Base-by-base conservation (phyloP, 92 coral and sea anemone species). In the Phymanthus crucifer region DNA sequence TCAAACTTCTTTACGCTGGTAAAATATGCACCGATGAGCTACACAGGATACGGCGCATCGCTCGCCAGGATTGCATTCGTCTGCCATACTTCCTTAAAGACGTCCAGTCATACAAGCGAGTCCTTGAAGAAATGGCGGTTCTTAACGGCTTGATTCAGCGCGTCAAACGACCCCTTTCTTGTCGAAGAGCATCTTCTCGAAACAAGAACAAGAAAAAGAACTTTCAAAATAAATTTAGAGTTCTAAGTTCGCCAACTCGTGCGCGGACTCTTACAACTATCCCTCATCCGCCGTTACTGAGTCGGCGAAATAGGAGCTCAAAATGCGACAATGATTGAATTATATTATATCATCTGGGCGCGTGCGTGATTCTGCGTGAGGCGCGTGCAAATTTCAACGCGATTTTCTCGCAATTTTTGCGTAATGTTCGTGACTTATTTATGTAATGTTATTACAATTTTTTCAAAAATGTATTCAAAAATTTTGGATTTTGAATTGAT, bases 1-100 rank as follows among this genome's bases (percentile, higher is more conserved):
- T 95, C 91, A 95, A 87, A 75, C 90, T 90, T 61, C 79, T 93
- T 12, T 89, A 93, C 94, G 84, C 99, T 24, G 98, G 99, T 1
- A 94, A 88, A 81, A 80, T 95, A 14, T 89, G 99, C 68, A 75
- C 87, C 37, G 98, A 93, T 45, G 99, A 95, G 71, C 71, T 95
- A 19, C 86, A 80, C 23, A 79, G 99, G 38, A 78, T 95, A 17
- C 95, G 90, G 47, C 86, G 99, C 34, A 79, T 95, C 37, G 91
- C 98, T 4, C 87, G 99, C 48, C 87, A 88, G 43, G 94, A 80
- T 64, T 93, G 95, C 58, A 56, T 93, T 43, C 91, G 92, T 54
- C 73, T 90, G 23, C 99, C 99, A 2, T 92, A 90, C 89, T 95
- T 95, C 70, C 34, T 95, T 31, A 88, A 85, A 72, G 93, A 95